Conservation (phyloP, 2,113 vertebrate genomes). For the Laticauda colubrina region DNA sequence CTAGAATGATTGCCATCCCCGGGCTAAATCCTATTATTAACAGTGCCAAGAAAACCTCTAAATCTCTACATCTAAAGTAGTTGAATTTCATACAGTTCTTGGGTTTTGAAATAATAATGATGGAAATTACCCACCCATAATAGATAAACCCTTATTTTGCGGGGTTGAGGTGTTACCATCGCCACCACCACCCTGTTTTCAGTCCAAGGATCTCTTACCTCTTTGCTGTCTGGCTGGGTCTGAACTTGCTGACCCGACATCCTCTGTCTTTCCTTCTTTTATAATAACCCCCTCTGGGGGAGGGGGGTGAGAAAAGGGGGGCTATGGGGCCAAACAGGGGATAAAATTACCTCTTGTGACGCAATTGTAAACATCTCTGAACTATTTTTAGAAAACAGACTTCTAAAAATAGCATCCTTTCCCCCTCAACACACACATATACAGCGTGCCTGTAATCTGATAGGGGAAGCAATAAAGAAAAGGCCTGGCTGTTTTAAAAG, state of each 20-base stretch:
- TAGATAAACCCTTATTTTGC: not conserved
- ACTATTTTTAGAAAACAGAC: conserved; percentile 70
- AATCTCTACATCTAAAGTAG: not conserved
- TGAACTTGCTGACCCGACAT: conserved; percentile 61
- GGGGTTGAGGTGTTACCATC: not conserved
- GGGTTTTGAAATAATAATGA: not conserved
- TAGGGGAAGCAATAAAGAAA: conserved; percentile 69
- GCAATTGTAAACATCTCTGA: conserved; percentile 62
- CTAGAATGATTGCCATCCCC: not conserved
- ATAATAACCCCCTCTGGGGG: conserved; percentile 54
- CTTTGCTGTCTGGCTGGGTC: conserved; percentile 26
- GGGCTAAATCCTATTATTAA: not conserved
- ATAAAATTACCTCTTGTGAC: conserved; percentile 71
- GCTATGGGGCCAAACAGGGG: conserved; percentile 25
- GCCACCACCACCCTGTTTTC: not conserved
- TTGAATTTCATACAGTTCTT: not conserved
- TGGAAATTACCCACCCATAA: not conserved
- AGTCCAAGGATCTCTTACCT: conserved; percentile 36
- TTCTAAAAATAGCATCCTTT: conserved; percentile 71
- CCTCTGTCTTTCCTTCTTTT: conserved; percentile 64
- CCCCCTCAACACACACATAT: not conserved
- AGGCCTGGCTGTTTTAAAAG: conserved; percentile 61
- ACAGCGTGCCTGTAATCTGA: conserved; percentile 55
- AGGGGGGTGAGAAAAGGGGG: conserved; percentile 19
- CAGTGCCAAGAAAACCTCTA: no score